A percentile compares a stretch with the other conserved stretches of the same genome.
Conservation (phyloP, 2,797 vertebrate species). For the Anguilla obscura region DNA sequence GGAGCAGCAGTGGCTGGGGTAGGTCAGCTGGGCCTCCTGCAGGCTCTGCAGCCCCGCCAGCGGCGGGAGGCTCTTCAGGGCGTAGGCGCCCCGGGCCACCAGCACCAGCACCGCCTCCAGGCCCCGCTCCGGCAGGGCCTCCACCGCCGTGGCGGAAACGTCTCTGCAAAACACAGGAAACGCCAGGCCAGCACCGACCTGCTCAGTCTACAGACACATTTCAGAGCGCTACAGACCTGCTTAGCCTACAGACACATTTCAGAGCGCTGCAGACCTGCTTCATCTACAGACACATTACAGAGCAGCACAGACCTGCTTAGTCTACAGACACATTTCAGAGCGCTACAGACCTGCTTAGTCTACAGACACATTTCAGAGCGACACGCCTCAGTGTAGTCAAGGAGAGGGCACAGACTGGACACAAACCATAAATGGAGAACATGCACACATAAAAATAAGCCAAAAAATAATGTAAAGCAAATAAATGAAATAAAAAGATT, state of each 20-base stretch:
- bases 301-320: no score
- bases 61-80: constrained; percentile 79
- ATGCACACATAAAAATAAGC: constrained; percentile 27
- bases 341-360: background rate
- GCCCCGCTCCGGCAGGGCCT: constrained; percentile 75
- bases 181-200: background rate
- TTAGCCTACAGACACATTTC: no score
- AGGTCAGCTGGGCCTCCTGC: constrained; percentile 79
- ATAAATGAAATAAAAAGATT: background rate
- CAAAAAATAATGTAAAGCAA: background rate
- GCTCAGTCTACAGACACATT: background rate
- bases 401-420: background rate
- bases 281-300: background rate
- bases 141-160: constrained; percentile 79
- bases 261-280: no score
- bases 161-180: constrained; percentile 70
- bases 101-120: constrained; percentile 78
- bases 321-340: background rate
- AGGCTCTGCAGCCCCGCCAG: constrained; percentile 77
- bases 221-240: background rate
- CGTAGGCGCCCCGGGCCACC: constrained; percentile 75
- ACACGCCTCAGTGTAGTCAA: background rate
- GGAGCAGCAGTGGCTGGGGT: constrained; percentile 88
- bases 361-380: background rate
- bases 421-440: constrained; percentile 33